phyloP scores from a whole-genome alignment of 2,113 vertebrate genomes.

The Pogonocichla stellata region DNA sequence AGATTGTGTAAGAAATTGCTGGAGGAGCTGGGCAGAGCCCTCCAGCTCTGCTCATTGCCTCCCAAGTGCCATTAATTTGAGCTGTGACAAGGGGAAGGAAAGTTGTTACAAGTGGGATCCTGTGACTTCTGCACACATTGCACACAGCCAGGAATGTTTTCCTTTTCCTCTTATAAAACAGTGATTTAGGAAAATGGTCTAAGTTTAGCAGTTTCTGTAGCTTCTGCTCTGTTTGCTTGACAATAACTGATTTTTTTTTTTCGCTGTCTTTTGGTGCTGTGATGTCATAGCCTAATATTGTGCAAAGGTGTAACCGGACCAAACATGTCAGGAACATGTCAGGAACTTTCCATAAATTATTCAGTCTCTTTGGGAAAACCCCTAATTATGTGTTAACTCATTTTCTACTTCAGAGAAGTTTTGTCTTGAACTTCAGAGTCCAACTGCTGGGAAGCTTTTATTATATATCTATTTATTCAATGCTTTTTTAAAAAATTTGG shows the following conservation, averaged over 20 bases:
- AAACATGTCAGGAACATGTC: constrained; percentile 68
- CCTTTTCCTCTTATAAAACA: constrained; percentile 23
- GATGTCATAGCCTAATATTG: constrained; percentile 33
- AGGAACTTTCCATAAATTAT: constrained; percentile 69
- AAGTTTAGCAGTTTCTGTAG: constrained; percentile 38
- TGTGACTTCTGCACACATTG: constrained; percentile 50
- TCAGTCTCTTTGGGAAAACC: constrained; percentile 64
- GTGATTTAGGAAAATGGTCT: neutral
- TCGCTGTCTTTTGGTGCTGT: neutral
- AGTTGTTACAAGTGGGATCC: constrained; percentile 55
- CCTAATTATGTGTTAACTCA: constrained; percentile 63
- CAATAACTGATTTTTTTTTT: constrained; percentile 14
- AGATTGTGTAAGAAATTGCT: neutral
- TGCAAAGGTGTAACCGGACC: constrained; percentile 52
- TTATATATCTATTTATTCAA: neutral
- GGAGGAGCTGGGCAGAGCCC: neutral
- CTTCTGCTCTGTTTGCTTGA: constrained; percentile 1
- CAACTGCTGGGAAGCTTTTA: neutral
- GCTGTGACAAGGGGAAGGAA: constrained; percentile 41
- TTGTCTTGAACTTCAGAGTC: constrained; percentile 18
- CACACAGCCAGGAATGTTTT: constrained; percentile 60
- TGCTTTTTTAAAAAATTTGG: neutral
- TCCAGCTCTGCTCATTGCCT: neutral
- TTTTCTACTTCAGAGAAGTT: constrained; percentile 53
- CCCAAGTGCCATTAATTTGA: constrained; percentile 1